phyloP scores from a whole-genome alignment of 2,113 vertebrate genomes.

The Carassius carassius region DNA sequence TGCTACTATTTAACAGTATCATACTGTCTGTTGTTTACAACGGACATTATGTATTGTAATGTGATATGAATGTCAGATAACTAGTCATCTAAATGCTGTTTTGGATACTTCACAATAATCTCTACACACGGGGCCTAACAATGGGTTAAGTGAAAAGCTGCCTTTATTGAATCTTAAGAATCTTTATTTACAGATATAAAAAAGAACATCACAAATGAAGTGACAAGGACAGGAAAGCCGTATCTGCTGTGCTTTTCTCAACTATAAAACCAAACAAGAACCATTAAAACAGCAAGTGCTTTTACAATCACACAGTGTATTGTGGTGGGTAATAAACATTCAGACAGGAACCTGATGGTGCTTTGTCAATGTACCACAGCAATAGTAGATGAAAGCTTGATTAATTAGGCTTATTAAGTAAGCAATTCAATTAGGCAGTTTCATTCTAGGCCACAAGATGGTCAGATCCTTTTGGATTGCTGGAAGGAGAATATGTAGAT shows the following conservation, averaged over 20 bases:
- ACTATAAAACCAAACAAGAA: slow-evolving; percentile 29
- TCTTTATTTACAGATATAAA: slow-evolving; percentile 4
- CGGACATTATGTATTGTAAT: background rate
- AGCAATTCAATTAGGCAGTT: too few species aligned
- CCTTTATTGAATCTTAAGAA: slow-evolving; percentile 7
- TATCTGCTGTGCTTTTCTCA: background rate
- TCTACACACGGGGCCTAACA: background rate
- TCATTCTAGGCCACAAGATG: too few species aligned
- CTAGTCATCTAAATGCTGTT: background rate
- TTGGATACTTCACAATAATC: background rate
- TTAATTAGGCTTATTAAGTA: background rate
- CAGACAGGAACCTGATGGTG: slow-evolving; percentile 5
- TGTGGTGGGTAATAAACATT: slow-evolving; percentile 28
- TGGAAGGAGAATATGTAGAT: too few species aligned
- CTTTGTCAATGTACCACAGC: slow-evolving; percentile 4
- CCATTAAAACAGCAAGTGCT: slow-evolving; percentile 25
- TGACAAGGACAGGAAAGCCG: background rate
- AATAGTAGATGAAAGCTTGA: slow-evolving; percentile 15
- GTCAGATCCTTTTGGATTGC: too few species aligned
- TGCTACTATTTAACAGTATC: background rate
- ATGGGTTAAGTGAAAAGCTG: background rate
- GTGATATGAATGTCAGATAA: background rate
- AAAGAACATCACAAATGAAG: slow-evolving; percentile 13
- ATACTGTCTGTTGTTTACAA: background rate
- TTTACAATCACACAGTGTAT: slow-evolving; percentile 21